Percentiles rank a stretch among this genome's conserved stretches.
Conservation (phyloP, 2,797 vertebrate genomes). For the Urosaurus nigricauda region DNA sequence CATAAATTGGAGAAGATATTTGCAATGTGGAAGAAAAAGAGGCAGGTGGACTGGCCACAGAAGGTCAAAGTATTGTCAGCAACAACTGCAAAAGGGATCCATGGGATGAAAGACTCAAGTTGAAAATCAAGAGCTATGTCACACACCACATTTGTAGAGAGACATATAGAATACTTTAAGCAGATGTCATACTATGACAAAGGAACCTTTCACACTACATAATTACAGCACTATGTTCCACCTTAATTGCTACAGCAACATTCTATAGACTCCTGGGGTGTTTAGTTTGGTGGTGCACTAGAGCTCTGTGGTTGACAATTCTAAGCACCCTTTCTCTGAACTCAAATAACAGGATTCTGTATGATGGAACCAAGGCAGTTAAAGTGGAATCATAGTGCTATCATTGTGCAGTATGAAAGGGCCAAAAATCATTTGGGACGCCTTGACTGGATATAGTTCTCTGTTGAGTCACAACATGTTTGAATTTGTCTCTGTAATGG, state of each 20-base stretch:
- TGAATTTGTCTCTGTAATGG: not conserved
- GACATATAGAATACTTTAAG: not conserved
- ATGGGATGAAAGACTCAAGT: slow-evolving; percentile 28
- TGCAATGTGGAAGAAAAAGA: slow-evolving; percentile 13
- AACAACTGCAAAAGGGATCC: slow-evolving; percentile 21
- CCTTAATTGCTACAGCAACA: too few relatives aligned
- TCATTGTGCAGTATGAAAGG: too few relatives aligned
- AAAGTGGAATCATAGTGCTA: too few relatives aligned
- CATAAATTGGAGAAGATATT: slow-evolving; percentile 19
- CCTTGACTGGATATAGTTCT: not conserved
- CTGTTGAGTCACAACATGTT: not conserved
- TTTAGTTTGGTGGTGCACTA: too few relatives aligned
- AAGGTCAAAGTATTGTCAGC: slow-evolving; percentile 12
- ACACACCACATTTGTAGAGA: not conserved
- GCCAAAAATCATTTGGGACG: too few relatives aligned
- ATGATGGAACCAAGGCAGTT: too few relatives aligned
- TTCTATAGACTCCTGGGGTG: too few relatives aligned
- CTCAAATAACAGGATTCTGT: too few relatives aligned
- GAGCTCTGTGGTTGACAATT: too few relatives aligned
- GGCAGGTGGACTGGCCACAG: not conserved
- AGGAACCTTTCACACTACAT: too few relatives aligned
- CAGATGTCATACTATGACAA: not conserved
- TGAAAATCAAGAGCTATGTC: slow-evolving; percentile 10
- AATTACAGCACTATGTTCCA: too few relatives aligned
- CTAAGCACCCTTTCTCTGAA: too few relatives aligned